Conservation (phyloP, 1,140 invertebrate species). For the Ostrea edulis region DNA sequence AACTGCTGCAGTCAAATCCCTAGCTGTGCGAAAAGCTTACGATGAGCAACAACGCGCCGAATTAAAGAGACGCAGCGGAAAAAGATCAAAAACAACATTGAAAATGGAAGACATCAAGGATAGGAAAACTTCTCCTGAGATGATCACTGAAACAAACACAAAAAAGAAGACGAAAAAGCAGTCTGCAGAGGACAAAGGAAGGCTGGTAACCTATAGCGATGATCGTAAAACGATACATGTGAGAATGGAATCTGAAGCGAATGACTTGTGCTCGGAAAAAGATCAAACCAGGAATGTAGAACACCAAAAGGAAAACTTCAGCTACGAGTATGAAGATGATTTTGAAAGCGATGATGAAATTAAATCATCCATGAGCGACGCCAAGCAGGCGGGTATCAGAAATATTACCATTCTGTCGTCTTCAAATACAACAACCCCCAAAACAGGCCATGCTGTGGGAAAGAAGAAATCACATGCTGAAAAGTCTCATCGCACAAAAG, state of each 20-base stretch:
- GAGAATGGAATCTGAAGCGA: constrained; percentile 15
- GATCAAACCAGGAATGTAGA: neutral
- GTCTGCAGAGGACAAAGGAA: neutral
- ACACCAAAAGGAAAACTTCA: too few species aligned
- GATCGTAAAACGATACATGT: neutral
- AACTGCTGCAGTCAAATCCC: neutral
- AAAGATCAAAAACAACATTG: neutral
- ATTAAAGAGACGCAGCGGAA: neutral
- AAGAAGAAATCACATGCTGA: neutral
- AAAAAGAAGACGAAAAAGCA: neutral
- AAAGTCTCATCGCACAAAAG: neutral
- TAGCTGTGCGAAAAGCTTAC: neutral
- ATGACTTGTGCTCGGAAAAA: neutral
- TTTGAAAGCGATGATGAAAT: too few species aligned
- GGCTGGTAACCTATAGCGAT: neutral
- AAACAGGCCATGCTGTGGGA: neutral
- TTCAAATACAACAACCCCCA: neutral
- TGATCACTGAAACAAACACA: neutral
- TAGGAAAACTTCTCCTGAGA: neutral
- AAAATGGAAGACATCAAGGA: neutral
- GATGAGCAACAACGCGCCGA: neutral
- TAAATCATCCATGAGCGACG: too few species aligned
- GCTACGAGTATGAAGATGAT: too few species aligned
- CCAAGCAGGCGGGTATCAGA: too few species aligned
- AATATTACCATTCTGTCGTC: too few species aligned